phyloP scores from a whole-genome alignment of 1,140 invertebrate genomes.

The Paracyclopina nana region DNA sequence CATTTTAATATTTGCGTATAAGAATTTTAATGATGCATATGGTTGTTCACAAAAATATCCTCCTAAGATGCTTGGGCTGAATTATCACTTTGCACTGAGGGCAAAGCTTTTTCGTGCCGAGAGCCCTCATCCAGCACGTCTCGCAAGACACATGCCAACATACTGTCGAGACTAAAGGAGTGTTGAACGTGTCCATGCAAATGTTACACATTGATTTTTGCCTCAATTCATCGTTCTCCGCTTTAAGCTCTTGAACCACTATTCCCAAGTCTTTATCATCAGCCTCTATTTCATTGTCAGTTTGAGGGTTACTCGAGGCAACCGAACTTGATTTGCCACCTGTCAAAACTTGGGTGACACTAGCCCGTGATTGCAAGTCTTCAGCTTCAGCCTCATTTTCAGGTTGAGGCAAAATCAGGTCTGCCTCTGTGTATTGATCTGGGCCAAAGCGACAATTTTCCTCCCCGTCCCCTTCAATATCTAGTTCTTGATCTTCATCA shows the following conservation, averaged over 20 bases:
- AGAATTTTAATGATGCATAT: too few species aligned
- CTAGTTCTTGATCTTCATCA: background rate
- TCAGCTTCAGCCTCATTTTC: background rate
- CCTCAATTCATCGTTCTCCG: conserved; percentile 4
- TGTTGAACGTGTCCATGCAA: conserved; percentile 42
- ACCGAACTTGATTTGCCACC: too few species aligned
- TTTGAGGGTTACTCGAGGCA: too few species aligned
- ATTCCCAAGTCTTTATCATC: conserved; percentile 21
- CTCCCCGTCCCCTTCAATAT: background rate
- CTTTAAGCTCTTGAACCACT: background rate
- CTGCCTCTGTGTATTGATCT: background rate
- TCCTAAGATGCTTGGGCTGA: conserved; percentile 18
- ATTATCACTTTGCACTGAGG: conserved; percentile 19
- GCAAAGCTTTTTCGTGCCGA: conserved; percentile 27
- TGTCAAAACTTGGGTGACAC: too few species aligned
- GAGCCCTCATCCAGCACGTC: conserved; percentile 72
- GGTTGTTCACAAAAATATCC: conserved; percentile 3
- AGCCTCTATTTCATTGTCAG: conserved; percentile 19
- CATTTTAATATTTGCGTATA: too few species aligned
- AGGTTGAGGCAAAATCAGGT: background rate
- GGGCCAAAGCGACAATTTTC: background rate
- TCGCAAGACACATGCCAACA: conserved; percentile 94
- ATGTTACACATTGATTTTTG: conserved; percentile 3
- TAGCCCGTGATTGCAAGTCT: too few species aligned
- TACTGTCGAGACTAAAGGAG: conserved; percentile 77